These are phyloP conservation scores for Sesia apiformis DNA, from an alignment of 2,888 invertebrate genomes.

Conservation along the genomic window DNA sequence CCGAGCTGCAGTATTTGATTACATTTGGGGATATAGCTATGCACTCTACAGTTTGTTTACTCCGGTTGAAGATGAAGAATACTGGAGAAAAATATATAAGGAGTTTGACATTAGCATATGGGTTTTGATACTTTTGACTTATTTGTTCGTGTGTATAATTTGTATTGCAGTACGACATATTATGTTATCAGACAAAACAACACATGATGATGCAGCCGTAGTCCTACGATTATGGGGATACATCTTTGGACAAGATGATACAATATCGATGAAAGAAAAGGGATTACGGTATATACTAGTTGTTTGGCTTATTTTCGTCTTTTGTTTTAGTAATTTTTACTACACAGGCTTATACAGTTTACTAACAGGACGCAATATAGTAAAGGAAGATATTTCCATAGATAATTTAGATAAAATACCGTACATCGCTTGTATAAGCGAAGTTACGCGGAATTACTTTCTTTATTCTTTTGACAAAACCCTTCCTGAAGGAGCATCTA, in stretches of 20 bases:
- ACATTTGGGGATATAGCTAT: constrained; percentile 35
- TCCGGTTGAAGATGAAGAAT: constrained; percentile 20
- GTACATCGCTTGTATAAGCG: constrained; percentile 34
- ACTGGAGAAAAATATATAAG: constrained; percentile 36
- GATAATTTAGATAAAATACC: constrained; percentile 21
- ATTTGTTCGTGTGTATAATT: constrained; percentile 16
- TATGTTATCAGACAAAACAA: constrained; percentile 9
- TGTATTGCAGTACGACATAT: constrained; percentile 11
- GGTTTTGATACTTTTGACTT: constrained; percentile 28
- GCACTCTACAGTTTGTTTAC: constrained; percentile 26
- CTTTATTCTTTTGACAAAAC: constrained; percentile 26
- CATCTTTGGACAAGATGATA: constrained; percentile 28
- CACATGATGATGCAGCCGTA: constrained; percentile 15
- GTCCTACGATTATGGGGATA: constrained; percentile 35
- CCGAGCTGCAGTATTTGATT: constrained; percentile 36
- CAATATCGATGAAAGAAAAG: constrained; percentile 21
- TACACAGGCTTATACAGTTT: constrained; percentile 39
- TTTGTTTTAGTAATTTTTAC: constrained; percentile 42
- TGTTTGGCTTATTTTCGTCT: constrained; percentile 47
- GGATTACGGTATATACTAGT: constrained; percentile 27
- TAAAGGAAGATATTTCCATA: constrained; percentile 11
- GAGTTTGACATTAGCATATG: constrained; percentile 33
- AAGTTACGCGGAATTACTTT: constrained; percentile 23
- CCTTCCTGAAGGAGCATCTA: constrained; percentile 21
- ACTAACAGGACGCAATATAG: constrained; percentile 21